A percentile compares a stretch with the other conserved stretches of the same genome.
phyloP scores from a whole-genome alignment of 2,113 vertebrate genomes.

The Chamaea fasciata region DNA sequence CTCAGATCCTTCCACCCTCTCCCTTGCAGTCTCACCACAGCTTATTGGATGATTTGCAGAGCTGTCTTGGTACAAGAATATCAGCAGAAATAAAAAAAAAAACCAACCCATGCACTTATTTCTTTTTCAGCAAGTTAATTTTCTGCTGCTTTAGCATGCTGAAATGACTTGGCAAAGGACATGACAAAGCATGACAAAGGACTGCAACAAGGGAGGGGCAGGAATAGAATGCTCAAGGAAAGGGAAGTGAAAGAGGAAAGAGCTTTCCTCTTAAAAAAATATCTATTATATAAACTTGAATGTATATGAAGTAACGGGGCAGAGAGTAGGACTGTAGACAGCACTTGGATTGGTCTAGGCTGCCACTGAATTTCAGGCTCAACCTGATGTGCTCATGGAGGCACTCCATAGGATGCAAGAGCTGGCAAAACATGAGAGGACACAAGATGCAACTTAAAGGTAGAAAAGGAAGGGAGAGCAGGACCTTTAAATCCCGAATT shows the following conservation, averaged over 20 bases:
- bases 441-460: background rate
- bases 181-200: slow-evolving; percentile 1
- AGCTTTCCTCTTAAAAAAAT: background rate
- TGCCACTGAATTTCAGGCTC: background rate
- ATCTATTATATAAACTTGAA: background rate
- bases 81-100: background rate
- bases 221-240: background rate
- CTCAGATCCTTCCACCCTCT: background rate
- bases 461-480: background rate
- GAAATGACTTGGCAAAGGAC: background rate
- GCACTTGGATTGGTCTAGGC: background rate
- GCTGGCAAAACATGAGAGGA: background rate
- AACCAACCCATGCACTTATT: background rate
- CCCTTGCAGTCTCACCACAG: background rate
- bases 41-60: background rate
- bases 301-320: background rate
- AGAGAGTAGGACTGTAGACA: background rate
- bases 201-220: background rate
- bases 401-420: background rate
- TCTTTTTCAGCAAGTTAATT: background rate
- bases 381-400: background rate
- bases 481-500: fast-evolving
- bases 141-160: background rate
- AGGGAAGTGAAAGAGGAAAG: background rate
- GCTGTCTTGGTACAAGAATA: background rate